phyloP scores from a whole-genome alignment of 1,140 invertebrate genomes.

The Riptortus pedestris region DNA sequence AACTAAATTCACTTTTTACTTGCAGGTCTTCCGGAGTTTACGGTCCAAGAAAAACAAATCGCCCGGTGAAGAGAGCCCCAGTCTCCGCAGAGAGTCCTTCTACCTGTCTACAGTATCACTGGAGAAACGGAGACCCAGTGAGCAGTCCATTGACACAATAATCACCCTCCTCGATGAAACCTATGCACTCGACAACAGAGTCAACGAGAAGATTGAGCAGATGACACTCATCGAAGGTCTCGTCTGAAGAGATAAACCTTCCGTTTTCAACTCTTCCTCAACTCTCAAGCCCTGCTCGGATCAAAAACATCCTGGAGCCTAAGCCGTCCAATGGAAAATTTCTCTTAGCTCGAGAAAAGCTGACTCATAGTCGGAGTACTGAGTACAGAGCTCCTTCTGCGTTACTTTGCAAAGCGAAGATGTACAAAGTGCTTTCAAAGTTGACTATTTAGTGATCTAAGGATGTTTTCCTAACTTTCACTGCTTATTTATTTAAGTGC shows the following conservation, averaged over 20 bases:
- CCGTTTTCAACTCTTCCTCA: background rate
- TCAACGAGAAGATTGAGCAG: constrained; percentile 3
- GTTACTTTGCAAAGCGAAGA: background rate
- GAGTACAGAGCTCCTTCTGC: background rate
- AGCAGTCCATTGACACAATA: background rate
- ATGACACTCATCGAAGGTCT: constrained; percentile 1
- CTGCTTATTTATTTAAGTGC: too few species aligned
- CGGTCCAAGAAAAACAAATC: too few species aligned
- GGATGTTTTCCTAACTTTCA: too few species aligned
- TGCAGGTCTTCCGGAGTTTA: too few species aligned
- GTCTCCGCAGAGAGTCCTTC: constrained; percentile 4
- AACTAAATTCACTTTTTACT: too few species aligned
- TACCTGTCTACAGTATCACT: background rate
- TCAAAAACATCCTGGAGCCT: background rate
- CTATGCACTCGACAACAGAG: background rate
- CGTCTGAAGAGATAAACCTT: background rate
- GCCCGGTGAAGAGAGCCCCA: background rate
- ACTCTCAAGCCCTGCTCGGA: background rate
- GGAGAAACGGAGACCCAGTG: background rate
- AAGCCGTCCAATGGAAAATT: background rate
- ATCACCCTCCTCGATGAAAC: background rate
- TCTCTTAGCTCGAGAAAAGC: background rate
- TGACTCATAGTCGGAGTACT: background rate
- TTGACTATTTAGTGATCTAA: too few species aligned
- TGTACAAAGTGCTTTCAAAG: too few species aligned